Conservation (phyloP, 2,113 vertebrate species). For the Acanthisitta chloris region DNA sequence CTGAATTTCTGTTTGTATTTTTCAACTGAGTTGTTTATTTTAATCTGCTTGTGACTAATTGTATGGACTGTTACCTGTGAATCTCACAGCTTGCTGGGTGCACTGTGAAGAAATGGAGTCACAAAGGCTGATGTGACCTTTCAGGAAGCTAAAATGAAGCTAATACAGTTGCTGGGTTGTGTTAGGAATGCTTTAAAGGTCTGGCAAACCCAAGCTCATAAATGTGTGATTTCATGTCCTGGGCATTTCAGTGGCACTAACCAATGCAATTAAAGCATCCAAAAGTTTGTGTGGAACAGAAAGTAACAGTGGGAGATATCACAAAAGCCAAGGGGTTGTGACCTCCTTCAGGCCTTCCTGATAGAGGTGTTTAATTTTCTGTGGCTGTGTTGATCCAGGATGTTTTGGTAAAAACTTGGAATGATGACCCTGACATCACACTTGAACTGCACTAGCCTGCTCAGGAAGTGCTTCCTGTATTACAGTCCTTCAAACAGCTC, state of each 20-base stretch:
- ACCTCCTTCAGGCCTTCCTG: neutral
- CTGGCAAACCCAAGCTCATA: neutral
- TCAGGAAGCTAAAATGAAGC: neutral
- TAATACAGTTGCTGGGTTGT: neutral
- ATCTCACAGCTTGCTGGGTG: neutral
- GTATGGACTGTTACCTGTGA: neutral
- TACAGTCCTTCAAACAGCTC: neutral
- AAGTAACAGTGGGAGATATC: neutral
- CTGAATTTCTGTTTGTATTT: neutral
- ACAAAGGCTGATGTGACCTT: neutral
- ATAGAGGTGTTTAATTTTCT: neutral
- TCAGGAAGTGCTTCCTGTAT: slow-evolving; percentile 35
- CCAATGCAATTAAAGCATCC: neutral
- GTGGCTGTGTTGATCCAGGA: slow-evolving; percentile 5
- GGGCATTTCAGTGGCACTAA: neutral
- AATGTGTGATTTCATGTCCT: neutral
- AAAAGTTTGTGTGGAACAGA: neutral
- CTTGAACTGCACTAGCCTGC: neutral
- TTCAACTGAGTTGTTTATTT: neutral
- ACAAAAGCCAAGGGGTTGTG: neutral
- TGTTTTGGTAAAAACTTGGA: slow-evolving; percentile 36
- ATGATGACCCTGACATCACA: neutral
- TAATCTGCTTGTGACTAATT: neutral
- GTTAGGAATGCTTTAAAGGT: neutral
- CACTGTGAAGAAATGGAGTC: neutral